Percentiles rank a stretch among this genome's conserved stretches.
phyloP scores from a whole-genome alignment of 2,797 vertebrate genomes.

The Platyrinchus mystaceus region DNA sequence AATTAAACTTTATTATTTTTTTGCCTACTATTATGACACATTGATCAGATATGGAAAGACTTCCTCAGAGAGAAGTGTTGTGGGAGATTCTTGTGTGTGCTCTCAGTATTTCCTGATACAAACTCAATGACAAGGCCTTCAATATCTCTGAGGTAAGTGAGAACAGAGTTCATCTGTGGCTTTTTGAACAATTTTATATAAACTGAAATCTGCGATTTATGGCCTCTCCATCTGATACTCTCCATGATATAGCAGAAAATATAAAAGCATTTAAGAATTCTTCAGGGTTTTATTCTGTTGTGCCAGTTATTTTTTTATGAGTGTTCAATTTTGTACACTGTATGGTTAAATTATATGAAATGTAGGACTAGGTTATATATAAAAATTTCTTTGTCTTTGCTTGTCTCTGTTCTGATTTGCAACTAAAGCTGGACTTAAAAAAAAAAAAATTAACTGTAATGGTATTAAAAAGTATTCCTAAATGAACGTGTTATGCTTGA shows the following conservation, averaged over 20 bases:
- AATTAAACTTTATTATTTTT: not conserved
- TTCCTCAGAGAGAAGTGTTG: not conserved
- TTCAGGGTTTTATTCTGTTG: not conserved
- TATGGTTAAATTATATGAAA: not conserved
- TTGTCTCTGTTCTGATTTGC: not conserved
- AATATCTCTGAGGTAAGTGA: not conserved
- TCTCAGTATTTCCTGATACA: not conserved
- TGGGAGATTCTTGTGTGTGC: not conserved
- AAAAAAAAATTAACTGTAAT: not conserved
- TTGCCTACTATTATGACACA: not conserved
- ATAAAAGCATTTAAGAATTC: not conserved
- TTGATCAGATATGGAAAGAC: not conserved
- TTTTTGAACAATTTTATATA: not conserved
- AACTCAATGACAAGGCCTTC: not conserved
- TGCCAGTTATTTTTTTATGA: not conserved
- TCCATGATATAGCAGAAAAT: not conserved
- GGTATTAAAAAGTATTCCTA: not conserved
- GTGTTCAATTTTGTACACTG: not conserved
- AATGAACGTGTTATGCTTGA: not conserved
- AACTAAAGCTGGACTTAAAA: not conserved
- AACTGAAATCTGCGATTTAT: not conserved
- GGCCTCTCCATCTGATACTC: not conserved
- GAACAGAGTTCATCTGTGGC: not conserved
- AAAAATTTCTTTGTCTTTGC: not conserved
- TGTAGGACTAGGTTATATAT: not conserved